These are phyloP conservation scores for Cyprinus carpio DNA, from an alignment of 2,113 vertebrate genomes.

Conservation along the genomic window DNA sequence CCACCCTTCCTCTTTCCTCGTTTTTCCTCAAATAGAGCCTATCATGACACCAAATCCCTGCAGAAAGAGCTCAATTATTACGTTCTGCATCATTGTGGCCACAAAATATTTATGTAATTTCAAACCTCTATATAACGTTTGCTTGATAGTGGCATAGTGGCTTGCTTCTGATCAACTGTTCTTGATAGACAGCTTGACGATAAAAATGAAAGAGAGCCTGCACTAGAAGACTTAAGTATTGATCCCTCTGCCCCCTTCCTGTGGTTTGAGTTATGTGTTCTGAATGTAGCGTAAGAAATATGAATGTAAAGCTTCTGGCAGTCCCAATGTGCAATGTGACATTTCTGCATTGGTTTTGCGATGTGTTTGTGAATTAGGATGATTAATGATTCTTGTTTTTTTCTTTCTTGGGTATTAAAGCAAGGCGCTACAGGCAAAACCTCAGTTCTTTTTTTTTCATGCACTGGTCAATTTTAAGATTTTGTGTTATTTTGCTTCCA, in stretches of 20 bases:
- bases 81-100: not conserved
- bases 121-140: not conserved
- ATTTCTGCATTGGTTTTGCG: constrained; percentile 5
- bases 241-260: constrained; percentile 32
- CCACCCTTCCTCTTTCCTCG: not conserved
- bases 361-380: not conserved
- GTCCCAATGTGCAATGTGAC: not conserved
- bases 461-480: not conserved
- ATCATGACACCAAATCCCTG: not conserved
- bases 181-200: constrained; percentile 15
- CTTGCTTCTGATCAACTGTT: constrained; percentile 14
- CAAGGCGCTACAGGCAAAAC: not conserved
- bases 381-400: constrained; percentile 5
- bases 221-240: constrained; percentile 29
- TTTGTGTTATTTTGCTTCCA: not conserved
- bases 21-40: constrained; percentile 2
- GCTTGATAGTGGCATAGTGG: not conserved
- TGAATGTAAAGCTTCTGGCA: constrained; percentile 29
- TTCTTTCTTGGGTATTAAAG: not conserved
- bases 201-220: not conserved
- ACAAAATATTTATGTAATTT: not conserved
- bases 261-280: constrained; percentile 13
- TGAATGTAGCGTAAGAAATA: constrained; percentile 16
- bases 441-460: not conserved
- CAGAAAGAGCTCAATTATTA: constrained; percentile 9